Evolutionary conservation across 2,888 invertebrate genomes (phyloP), one percentile per base, ranked within the genome.

Genomic region (Troides aeacus): DNA sequence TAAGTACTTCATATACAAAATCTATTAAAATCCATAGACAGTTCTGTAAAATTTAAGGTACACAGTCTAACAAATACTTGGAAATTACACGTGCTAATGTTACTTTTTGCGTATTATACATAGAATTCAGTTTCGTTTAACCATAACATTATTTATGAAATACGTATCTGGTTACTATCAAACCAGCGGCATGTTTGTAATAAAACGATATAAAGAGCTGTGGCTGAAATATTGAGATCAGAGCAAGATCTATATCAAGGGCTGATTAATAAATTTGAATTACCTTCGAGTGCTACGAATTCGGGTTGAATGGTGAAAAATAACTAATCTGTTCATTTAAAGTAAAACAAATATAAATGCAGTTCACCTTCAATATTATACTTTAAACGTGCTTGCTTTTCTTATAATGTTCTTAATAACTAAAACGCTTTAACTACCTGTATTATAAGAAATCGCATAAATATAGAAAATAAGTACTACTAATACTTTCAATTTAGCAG

Each of bases 81-180:
- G 39, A 66, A 62, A 21, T 53, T 62, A 62, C 23, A 23, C 57
- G 17, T 18, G 23, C 23, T 18, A 57, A 10, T 50, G 50, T 50
- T 50, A 50, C 50, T 18, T 50, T 50, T 50, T 50, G 50, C 6
- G 18, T 50, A 50, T 50, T 50, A 57, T 57, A 56, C 6, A 72
- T 71, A 74, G 56, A 67, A 39, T 68, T 68, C 58, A 60, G 64
- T 50, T 66, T 36, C 67, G 59, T 67, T 71, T 79, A 83, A 81
- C 84, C 82, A 82, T 82, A 84, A 79, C 83, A 87, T 88, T 88
- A 88, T 76, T 86, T 87, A 87, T 84, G 80, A 84, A 85, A 87
- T 84, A 82, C 81, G 78, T 78, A 83, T 85, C 88, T 89, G 89
- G 83, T 82, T 84, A 82, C 78, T 82, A 78, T 88, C 88, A 87